Evolutionary conservation across 1,140 invertebrate species (phyloP).

Genomic region (Drosophila arizonae): DNA sequence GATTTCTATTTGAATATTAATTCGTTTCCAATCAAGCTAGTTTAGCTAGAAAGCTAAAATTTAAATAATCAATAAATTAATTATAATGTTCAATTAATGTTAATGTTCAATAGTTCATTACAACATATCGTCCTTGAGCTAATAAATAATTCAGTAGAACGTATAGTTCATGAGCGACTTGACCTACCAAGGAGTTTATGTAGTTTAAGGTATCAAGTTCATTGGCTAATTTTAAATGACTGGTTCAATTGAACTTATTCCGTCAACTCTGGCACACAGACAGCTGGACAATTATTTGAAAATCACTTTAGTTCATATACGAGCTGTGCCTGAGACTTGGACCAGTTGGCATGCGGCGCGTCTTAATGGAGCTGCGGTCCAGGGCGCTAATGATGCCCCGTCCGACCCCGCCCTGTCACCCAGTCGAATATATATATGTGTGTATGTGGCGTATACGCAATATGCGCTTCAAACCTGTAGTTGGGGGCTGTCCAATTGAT

Average conservation of each 20-base stretch:
- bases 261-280: constrained; percentile 27
- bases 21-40: too few relatives aligned
- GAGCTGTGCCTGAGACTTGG: constrained; percentile 63
- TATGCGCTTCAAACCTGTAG: constrained; percentile 33
- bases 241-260: not conserved
- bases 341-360: constrained; percentile 70
- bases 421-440: not conserved
- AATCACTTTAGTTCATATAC: constrained; percentile 72
- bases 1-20: too few relatives aligned
- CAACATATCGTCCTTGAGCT: too few relatives aligned
- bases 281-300: constrained; percentile 63
- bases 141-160: too few relatives aligned
- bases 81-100: too few relatives aligned
- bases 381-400: constrained; percentile 69
- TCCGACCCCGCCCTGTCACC: not conserved
- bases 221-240: too few relatives aligned
- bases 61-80: too few relatives aligned
- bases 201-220: too few relatives aligned
- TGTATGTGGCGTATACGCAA: constrained; percentile 54
- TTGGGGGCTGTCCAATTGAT: constrained; percentile 45
- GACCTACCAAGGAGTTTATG: too few relatives aligned
- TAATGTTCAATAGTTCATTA: too few relatives aligned
- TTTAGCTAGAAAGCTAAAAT: too few relatives aligned
- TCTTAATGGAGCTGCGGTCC: constrained; percentile 56
- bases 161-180: too few relatives aligned